Conservation (phyloP, 2,113 vertebrate genomes). For the Eonycteris spelaea region DNA sequence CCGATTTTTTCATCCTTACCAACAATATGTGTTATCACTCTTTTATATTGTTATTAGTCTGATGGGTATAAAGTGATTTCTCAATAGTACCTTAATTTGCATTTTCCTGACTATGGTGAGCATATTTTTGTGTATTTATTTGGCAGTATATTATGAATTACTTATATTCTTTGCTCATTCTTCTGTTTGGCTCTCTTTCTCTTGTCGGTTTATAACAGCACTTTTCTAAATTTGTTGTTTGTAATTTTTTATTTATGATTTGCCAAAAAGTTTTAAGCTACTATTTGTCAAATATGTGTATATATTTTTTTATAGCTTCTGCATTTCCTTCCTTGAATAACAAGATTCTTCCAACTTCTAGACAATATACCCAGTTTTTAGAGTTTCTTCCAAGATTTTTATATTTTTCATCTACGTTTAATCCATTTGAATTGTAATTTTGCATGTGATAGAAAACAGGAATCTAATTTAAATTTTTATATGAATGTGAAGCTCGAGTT, state of each 20-base stretch:
- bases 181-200: background rate
- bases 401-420: constrained; percentile 3
- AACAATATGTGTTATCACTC: background rate
- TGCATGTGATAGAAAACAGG: background rate
- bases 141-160: background rate
- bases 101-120: background rate
- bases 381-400: background rate
- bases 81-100: background rate
- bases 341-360: background rate
- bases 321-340: background rate
- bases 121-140: background rate
- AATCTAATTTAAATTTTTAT: constrained; percentile 39
- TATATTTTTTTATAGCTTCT: background rate
- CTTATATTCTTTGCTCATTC: background rate
- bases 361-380: background rate
- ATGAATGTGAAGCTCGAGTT: background rate
- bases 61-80: background rate
- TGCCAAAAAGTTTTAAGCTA: background rate
- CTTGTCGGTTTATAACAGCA: background rate
- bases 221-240: constrained; percentile 17
- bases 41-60: background rate
- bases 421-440: background rate
- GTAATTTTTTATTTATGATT: background rate
- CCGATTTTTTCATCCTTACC: background rate
- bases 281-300: background rate